These are phyloP conservation scores for Amia ocellicauda DNA, from an alignment of 2,113 vertebrate species.

Conservation along the genomic window DNA sequence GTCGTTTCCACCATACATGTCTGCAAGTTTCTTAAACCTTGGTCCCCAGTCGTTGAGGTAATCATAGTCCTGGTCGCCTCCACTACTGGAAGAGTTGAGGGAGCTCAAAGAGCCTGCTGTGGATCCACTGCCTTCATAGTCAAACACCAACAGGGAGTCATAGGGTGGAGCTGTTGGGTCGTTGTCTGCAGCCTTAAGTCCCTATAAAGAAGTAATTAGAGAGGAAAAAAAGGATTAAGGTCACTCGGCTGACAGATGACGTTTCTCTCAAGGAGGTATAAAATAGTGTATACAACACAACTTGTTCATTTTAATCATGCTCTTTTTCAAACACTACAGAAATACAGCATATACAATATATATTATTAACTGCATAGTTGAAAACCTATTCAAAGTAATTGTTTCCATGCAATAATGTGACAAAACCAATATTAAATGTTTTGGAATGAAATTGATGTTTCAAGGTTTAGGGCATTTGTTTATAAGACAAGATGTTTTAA, in stretches of 20 bases:
- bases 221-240: slow-evolving; percentile 30
- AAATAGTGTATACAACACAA: slow-evolving; percentile 8
- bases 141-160: slow-evolving; percentile 96
- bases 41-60: slow-evolving; percentile 99
- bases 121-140: slow-evolving; percentile 95
- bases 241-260: slow-evolving; percentile 13
- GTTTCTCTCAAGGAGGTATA: slow-evolving; percentile 21
- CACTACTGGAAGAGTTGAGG: slow-evolving; percentile 95
- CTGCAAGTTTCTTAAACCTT: slow-evolving; percentile 95
- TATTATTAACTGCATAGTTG: slow-evolving; percentile 41
- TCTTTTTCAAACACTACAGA: slow-evolving; percentile 25
- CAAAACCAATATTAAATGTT: too few relatives aligned
- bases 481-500: too few relatives aligned
- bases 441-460: too few relatives aligned
- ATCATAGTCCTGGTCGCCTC: slow-evolving; percentile 97
- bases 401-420: too few relatives aligned
- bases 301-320: slow-evolving; percentile 24
- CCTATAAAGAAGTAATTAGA: slow-evolving; percentile 60
- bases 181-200: slow-evolving; percentile 94
- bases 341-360: slow-evolving; percentile 41
- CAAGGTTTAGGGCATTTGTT: too few relatives aligned
- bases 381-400: slow-evolving; percentile 30
- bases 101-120: slow-evolving; percentile 96
- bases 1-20: slow-evolving; percentile 96
- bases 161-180: slow-evolving; percentile 95